These are phyloP conservation scores for Lasioglossum zephyrum DNA, from an alignment of 2,888 invertebrate species.

Conservation along the genomic window DNA sequence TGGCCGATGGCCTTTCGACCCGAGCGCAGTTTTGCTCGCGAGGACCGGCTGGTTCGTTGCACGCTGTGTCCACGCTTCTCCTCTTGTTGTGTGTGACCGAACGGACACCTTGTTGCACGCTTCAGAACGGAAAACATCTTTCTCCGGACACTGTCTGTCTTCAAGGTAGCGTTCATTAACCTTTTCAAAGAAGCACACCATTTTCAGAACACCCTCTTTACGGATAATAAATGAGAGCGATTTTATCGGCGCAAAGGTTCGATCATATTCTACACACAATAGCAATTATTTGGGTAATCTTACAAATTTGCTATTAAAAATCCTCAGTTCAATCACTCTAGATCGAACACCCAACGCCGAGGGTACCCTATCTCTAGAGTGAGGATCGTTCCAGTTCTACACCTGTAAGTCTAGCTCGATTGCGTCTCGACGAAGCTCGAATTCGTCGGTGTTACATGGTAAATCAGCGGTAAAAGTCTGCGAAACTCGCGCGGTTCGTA, in stretches of 20 bases:
- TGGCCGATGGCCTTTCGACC: slow-evolving; percentile 77
- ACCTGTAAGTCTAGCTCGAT: background rate
- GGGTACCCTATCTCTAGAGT: too few species aligned
- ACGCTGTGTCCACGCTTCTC: background rate
- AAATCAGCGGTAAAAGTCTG: background rate
- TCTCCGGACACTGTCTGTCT: background rate
- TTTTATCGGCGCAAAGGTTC: too few species aligned
- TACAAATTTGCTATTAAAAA: too few species aligned
- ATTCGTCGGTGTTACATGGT: background rate
- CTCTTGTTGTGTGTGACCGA: background rate
- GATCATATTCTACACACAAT: too few species aligned
- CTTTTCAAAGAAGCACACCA: too few species aligned
- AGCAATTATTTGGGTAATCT: too few species aligned
- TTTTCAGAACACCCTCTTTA: too few species aligned
- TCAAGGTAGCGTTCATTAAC: background rate
- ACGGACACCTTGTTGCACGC: background rate
- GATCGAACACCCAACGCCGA: too few species aligned
- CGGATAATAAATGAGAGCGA: too few species aligned
- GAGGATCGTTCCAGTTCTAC: background rate
- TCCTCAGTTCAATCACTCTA: too few species aligned
- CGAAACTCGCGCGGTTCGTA: background rate
- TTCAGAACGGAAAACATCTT: background rate
- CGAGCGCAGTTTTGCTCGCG: slow-evolving; percentile 59
- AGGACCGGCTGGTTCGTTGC: slow-evolving; percentile 29
- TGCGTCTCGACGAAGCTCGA: background rate